A percentile compares a stretch with the other conserved stretches of the same genome.
Evolutionary conservation across 2,797 vertebrate genomes (phyloP).

Genomic region (Hyperoplus lanceolatus): DNA sequence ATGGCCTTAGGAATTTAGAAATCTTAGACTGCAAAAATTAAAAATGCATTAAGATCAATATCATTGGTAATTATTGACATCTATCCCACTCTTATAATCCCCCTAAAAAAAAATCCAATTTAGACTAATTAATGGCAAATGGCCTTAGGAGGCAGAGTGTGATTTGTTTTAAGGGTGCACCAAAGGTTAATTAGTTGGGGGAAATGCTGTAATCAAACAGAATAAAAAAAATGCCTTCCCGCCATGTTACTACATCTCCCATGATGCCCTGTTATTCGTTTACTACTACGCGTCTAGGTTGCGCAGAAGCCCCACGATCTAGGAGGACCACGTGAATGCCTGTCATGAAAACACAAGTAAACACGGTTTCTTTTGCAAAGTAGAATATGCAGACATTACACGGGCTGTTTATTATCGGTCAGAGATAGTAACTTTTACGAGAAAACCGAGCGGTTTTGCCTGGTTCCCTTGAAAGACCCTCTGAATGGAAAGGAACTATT

Average conservation of each 20-base stretch:
- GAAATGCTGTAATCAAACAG: background rate
- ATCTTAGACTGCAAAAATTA: too few relatives aligned
- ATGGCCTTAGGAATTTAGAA: too few relatives aligned
- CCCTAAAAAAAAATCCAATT: too few relatives aligned
- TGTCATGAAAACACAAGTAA: slow-evolving; percentile 42
- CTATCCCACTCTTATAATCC: too few relatives aligned
- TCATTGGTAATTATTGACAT: too few relatives aligned
- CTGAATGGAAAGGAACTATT: background rate
- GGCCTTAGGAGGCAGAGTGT: too few relatives aligned
- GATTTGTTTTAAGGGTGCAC: too few relatives aligned
- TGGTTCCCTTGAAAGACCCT: background rate
- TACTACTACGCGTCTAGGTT: slow-evolving; percentile 46
- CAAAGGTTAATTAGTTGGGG: too few relatives aligned
- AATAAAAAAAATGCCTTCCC: too few relatives aligned
- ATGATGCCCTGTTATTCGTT: slow-evolving; percentile 51
- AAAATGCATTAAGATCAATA: too few relatives aligned
- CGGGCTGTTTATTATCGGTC: fast-evolving
- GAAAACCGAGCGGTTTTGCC: background rate
- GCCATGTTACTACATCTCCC: slow-evolving; percentile 73
- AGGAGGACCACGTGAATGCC: slow-evolving; percentile 42
- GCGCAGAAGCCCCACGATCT: slow-evolving; percentile 55
- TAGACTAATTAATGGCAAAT: too few relatives aligned
- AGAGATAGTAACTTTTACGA: background rate
- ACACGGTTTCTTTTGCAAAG: background rate
- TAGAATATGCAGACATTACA: background rate